A percentile compares a stretch with the other conserved stretches of the same genome.
Evolutionary conservation across 2,888 invertebrate genomes (phyloP).

Genomic region (Galerucella calmariensis): DNA sequence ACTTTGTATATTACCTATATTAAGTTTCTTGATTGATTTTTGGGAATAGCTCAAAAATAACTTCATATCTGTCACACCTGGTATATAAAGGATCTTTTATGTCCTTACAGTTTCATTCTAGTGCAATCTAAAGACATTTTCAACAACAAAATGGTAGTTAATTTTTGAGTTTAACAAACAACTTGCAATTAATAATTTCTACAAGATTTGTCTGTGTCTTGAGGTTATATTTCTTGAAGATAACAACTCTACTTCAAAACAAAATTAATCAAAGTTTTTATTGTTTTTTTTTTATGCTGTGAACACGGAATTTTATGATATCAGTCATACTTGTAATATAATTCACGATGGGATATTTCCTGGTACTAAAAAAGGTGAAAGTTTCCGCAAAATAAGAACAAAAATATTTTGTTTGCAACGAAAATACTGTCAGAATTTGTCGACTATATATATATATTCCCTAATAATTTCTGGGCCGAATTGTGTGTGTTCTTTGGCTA

Average conservation of each 20-base stretch:
- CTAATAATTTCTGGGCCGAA: too few species aligned
- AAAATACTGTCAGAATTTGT: too few species aligned
- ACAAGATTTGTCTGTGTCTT: constrained; percentile 13
- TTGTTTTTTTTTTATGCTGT: constrained; percentile 19
- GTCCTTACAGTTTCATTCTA: too few species aligned
- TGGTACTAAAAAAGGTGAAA: not conserved
- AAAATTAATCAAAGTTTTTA: constrained; percentile 42
- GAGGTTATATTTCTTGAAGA: constrained; percentile 36
- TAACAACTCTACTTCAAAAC: constrained; percentile 42
- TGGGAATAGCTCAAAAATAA: too few species aligned
- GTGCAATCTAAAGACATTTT: not conserved
- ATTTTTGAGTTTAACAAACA: constrained; percentile 24
- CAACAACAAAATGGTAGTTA: constrained; percentile 11
- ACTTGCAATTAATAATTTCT: constrained; percentile 36
- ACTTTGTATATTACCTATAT: too few species aligned
- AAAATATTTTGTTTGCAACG: too few species aligned
- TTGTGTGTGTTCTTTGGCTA: too few species aligned
- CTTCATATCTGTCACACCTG: too few species aligned
- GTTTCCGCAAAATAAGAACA: not conserved
- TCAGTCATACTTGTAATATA: constrained; percentile 33
- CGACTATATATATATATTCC: too few species aligned
- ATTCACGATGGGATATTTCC: constrained; percentile 7
- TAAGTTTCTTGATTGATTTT: too few species aligned
- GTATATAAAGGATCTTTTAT: not conserved
- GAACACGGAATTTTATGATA: constrained; percentile 29